Base-by-base conservation (phyloP, 2,888 invertebrate species). In the Seira musarum region DNA sequence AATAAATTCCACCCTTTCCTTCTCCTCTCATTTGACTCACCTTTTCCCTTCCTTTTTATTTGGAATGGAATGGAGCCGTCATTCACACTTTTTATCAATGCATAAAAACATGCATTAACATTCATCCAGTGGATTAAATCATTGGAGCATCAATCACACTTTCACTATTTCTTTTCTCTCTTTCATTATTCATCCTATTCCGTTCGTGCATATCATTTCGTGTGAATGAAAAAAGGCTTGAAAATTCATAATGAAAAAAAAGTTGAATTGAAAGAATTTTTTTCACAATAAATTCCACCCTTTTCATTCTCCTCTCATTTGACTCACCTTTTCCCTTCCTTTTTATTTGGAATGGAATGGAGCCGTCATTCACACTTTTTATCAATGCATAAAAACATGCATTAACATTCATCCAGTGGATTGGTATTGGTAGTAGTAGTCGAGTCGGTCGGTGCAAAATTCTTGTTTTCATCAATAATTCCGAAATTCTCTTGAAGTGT, bases 381-480 rank as follows among this genome's bases (percentile, higher is more conserved):
- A 76, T 81, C 76, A 80, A 75, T 70, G 67, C 70, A 75, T 40
- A n/a, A n/a, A n/a, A n/a, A n/a, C n/a, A n/a, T n/a, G n/a, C n/a
- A n/a, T n/a, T n/a, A n/a, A n/a, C n/a, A n/a, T n/a, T n/a, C n/a
- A n/a, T n/a, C n/a, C n/a, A n/a, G n/a, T n/a, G n/a, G n/a, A n/a
- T n/a, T n/a, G n/a, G n/a, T n/a, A n/a, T n/a, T n/a, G n/a, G n/a
- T n/a, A n/a, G n/a, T n/a, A n/a, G n/a, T n/a, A n/a, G n/a, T n/a
- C n/a, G n/a, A n/a, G n/a, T n/a, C n/a, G n/a, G n/a, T 80, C 60
- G 64, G 70, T 67, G 70, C 73, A 69, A 80, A 49, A 76, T 72
- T 75, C 65, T 66, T 46, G 69, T 74, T 80, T 80, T 81, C 76
- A 81, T 81, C 80, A 75, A 81, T 81, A 81, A 81, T 81, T 81